These are phyloP conservation scores for Halichoerus grypus DNA, from an alignment of 2,113 vertebrate species.

Conservation along the genomic window DNA sequence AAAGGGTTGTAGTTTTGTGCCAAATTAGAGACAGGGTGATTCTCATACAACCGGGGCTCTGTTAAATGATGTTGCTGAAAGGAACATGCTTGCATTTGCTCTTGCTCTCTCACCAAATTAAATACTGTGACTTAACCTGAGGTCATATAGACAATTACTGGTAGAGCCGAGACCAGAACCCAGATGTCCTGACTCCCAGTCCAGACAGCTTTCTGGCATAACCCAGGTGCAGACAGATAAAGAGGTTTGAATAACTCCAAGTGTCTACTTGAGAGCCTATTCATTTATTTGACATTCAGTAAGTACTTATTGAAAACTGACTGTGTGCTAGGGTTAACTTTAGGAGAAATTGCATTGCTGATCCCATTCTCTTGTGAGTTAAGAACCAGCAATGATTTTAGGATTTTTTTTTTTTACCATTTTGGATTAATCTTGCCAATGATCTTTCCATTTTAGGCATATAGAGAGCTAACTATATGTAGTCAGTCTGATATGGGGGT, in stretches of 20 bases:
- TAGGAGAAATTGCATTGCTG: background rate
- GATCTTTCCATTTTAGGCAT: constrained; percentile 48
- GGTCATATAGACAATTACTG: constrained; percentile 21
- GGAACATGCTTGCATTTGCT: background rate
- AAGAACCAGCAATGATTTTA: constrained; percentile 35
- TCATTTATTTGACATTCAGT: constrained; percentile 46
- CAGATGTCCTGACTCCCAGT: constrained; percentile 10
- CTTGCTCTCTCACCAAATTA: background rate
- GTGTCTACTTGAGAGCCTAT: constrained; percentile 20
- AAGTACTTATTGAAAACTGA: constrained; percentile 42
- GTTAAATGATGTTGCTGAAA: background rate
- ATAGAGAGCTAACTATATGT: constrained; percentile 38
- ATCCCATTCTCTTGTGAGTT: constrained; percentile 5
- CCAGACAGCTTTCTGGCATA: background rate
- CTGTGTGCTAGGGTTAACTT: constrained; percentile 41
- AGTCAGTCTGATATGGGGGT: background rate
- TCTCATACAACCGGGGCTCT: constrained; percentile 41
- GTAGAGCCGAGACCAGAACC: constrained; percentile 24
- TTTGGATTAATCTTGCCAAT: constrained; percentile 32
- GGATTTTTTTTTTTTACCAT: constrained; percentile 21
- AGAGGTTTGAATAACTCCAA: constrained; percentile 25
- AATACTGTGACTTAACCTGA: constrained; percentile 13
- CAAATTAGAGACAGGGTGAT: constrained; percentile 20
- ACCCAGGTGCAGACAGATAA: constrained; percentile 28
- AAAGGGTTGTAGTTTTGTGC: constrained; percentile 34